These are phyloP conservation scores for Formica aserva DNA, from an alignment of 2,888 invertebrate species.

Conservation along the genomic window DNA sequence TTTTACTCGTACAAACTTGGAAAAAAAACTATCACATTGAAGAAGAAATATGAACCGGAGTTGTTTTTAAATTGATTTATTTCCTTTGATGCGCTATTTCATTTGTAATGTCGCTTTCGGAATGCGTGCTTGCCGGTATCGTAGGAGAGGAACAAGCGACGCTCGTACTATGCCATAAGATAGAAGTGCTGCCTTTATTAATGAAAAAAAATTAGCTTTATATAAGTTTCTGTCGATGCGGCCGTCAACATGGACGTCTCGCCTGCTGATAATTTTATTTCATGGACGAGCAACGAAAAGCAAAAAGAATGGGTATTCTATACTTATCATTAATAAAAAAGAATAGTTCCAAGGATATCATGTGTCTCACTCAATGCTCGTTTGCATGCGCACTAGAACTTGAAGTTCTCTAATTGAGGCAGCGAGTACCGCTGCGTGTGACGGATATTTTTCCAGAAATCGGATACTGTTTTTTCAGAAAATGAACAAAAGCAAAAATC, in stretches of 20 bases:
- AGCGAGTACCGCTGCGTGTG: slow-evolving; percentile 45
- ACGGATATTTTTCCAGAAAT: slow-evolving; percentile 84
- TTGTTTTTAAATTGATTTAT: neutral
- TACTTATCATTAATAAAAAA: slow-evolving; percentile 36
- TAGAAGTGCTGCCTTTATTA: slow-evolving; percentile 80
- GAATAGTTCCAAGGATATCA: slow-evolving; percentile 22
- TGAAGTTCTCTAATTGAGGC: slow-evolving; percentile 56
- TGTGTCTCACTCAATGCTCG: slow-evolving; percentile 61
- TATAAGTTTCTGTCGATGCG: slow-evolving; percentile 51
- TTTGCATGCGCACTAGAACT: slow-evolving; percentile 55
- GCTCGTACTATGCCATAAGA: slow-evolving; percentile 38
- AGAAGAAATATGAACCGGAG: neutral
- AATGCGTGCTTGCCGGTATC: slow-evolving; percentile 36
- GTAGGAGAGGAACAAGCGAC: neutral
- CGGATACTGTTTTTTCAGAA: slow-evolving; percentile 88
- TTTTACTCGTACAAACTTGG: neutral
- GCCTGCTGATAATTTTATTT: slow-evolving; percentile 60
- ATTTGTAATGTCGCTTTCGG: slow-evolving; percentile 38
- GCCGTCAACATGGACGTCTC: slow-evolving; percentile 25
- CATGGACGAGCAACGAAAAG: slow-evolving; percentile 59
- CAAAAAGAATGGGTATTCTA: slow-evolving; percentile 12
- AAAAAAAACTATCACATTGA: neutral
- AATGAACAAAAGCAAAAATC: slow-evolving; percentile 89
- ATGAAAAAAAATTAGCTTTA: slow-evolving; percentile 64
- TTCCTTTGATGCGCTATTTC: slow-evolving; percentile 36